Conservation (phyloP, 2,797 vertebrate genomes). For the Melanotaenia boesemani region DNA sequence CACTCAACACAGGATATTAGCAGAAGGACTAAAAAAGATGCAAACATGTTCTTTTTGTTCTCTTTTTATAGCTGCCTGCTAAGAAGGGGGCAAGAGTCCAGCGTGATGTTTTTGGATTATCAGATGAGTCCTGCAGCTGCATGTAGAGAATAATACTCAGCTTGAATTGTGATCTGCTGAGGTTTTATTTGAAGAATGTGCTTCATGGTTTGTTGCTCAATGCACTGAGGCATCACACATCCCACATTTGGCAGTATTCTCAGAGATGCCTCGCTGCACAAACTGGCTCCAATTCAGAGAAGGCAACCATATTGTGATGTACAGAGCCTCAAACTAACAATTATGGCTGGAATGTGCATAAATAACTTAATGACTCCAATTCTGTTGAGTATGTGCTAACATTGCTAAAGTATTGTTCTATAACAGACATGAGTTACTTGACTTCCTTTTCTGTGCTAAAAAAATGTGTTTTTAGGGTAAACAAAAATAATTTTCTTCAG, state of each 20-base stretch:
- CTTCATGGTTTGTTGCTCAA: slow-evolving; percentile 27
- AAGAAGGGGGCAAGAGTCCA: background rate
- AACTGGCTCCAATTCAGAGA: background rate
- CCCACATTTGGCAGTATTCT: slow-evolving; percentile 14
- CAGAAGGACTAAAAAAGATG: background rate
- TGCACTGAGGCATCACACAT: background rate
- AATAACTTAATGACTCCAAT: background rate
- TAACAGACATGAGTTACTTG: too few relatives aligned
- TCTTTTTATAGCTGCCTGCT: too few relatives aligned
- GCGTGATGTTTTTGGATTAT: background rate
- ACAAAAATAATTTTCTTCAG: too few relatives aligned
- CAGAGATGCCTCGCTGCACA: background rate
- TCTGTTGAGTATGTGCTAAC: background rate
- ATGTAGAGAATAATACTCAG: background rate
- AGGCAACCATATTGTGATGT: background rate
- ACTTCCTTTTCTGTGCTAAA: too few relatives aligned
- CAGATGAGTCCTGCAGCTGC: slow-evolving; percentile 3
- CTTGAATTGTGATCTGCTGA: slow-evolving; percentile 5
- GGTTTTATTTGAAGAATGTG: slow-evolving; percentile 21
- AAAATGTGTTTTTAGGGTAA: too few relatives aligned
- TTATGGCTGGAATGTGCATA: background rate
- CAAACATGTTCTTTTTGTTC: background rate
- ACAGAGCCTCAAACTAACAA: background rate
- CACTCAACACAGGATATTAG: background rate
- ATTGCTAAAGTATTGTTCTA: background rate